Conservation (phyloP, 2,113 vertebrate species). For the Antechinus stuartii region DNA sequence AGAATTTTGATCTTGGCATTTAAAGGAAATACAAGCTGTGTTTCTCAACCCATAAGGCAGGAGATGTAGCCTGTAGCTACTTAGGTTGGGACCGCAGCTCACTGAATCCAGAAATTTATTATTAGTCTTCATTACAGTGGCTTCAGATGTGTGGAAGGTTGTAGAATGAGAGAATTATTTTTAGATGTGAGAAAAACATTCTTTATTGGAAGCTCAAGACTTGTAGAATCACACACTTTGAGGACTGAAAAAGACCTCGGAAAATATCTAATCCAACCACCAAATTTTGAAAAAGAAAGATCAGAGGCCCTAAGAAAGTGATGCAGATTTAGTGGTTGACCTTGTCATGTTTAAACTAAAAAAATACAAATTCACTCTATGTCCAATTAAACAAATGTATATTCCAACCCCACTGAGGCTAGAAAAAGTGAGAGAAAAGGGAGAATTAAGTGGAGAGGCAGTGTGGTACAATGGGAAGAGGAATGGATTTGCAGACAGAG, state of each 20-base stretch:
- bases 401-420: neutral
- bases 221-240: neutral
- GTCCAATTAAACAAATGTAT: neutral
- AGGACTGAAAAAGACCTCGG: neutral
- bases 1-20: constrained; percentile 76
- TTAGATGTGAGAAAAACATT: constrained; percentile 24
- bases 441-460: neutral
- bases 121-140: constrained; percentile 30
- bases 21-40: constrained; percentile 74
- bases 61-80: constrained; percentile 42
- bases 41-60: constrained; percentile 14
- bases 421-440: neutral
- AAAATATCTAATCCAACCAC: neutral
- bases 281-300: neutral
- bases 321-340: neutral
- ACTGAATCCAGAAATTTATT: constrained; percentile 53
- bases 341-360: neutral
- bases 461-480: neutral
- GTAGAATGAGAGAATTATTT: constrained; percentile 5
- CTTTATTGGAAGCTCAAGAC: constrained; percentile 30
- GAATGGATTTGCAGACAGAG: neutral
- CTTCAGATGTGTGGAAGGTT: constrained; percentile 24
- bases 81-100: constrained; percentile 47
- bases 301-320: neutral
- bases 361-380: neutral